phyloP scores from a whole-genome alignment of 2,888 invertebrate genomes.

The Caradrina clavipalpis region DNA sequence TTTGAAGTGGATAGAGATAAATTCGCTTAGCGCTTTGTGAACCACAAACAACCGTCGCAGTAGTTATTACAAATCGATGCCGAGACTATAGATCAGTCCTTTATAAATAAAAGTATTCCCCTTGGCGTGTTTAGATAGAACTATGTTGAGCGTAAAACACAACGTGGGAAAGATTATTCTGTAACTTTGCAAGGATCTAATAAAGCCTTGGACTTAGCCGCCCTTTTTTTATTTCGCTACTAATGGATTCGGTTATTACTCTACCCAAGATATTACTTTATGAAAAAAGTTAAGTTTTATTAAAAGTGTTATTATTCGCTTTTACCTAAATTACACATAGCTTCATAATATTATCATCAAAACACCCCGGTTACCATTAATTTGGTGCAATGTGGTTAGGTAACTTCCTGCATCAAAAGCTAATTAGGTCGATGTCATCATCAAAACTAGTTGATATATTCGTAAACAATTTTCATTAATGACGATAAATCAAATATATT shows the following conservation, averaged over 20 bases:
- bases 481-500: not conserved
- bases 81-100: slow-evolving; percentile 11
- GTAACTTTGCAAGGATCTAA: not conserved
- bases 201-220: not conserved
- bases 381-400: not conserved
- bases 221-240: not conserved
- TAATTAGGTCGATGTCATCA: not conserved
- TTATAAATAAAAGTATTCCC: slow-evolving; percentile 17
- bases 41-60: slow-evolving; percentile 15
- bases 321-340: not conserved
- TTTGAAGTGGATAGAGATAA: slow-evolving; percentile 18
- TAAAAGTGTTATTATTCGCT: not conserved
- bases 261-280: not conserved
- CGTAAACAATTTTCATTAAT: not conserved
- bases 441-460: not conserved
- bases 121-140: slow-evolving; percentile 14
- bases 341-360: not conserved
- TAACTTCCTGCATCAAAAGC: slow-evolving; percentile 7
- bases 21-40: slow-evolving; percentile 21
- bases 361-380: not conserved
- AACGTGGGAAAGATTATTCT: slow-evolving; percentile 12
- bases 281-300: not conserved
- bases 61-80: slow-evolving; percentile 28
- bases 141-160: slow-evolving; percentile 2
- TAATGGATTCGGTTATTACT: not conserved